phyloP scores from a whole-genome alignment of 2,888 invertebrate genomes.

The Lacanobia wlatinum region DNA sequence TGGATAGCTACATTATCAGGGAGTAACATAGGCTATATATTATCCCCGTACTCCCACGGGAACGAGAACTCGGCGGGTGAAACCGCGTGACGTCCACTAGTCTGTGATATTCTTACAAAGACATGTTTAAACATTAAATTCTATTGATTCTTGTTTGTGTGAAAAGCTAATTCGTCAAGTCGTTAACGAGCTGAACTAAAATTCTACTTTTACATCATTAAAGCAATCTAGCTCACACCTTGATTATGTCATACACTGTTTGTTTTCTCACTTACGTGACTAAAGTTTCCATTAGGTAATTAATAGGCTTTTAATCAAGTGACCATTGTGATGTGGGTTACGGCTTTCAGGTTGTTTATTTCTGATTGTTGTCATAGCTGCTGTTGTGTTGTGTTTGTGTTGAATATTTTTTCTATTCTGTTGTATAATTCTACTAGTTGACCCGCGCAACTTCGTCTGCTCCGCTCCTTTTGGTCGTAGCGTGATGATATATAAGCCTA shows the following conservation, averaged over 20 bases:
- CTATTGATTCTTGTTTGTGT: neutral
- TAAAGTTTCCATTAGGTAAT: constrained; percentile 34
- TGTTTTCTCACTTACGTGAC: neutral
- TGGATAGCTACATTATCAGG: no score
- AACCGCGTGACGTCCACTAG: no score
- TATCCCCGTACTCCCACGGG: no score
- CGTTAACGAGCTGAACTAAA: constrained; percentile 16
- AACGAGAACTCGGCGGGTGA: no score
- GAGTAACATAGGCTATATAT: no score
- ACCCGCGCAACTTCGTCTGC: no score
- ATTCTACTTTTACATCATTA: constrained; percentile 24
- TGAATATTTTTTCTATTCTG: no score
- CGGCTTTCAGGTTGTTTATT: neutral
- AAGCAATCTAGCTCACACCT: constrained; percentile 18
- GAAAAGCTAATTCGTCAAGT: constrained; percentile 1
- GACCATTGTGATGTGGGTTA: neutral
- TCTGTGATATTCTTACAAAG: neutral
- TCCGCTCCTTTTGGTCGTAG: no score
- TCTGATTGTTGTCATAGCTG: neutral
- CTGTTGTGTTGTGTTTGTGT: no score
- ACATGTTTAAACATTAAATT: neutral
- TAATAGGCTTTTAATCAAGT: constrained; percentile 3
- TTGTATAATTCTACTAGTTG: no score
- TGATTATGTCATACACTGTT: constrained; percentile 30
- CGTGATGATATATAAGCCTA: no score